A percentile compares a stretch with the other conserved stretches of the same genome.
Conservation (phyloP, 2,113 vertebrate genomes). For the Picathartes gymnocephalus region DNA sequence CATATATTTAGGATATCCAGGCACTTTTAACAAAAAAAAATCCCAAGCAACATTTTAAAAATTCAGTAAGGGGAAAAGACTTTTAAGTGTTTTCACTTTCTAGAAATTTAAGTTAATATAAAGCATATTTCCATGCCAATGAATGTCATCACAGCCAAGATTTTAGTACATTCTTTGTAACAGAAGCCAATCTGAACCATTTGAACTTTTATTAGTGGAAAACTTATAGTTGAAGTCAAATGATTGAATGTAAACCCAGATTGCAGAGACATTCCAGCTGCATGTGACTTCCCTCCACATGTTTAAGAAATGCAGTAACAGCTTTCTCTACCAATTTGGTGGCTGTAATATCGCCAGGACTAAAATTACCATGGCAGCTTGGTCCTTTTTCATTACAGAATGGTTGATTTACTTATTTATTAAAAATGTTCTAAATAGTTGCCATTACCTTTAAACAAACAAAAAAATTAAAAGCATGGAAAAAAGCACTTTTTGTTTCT, state of each 20-base stretch:
- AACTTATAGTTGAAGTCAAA: neutral
- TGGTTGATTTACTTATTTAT: neutral
- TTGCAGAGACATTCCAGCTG: neutral
- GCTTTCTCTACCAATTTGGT: neutral
- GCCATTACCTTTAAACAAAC: neutral
- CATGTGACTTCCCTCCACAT: neutral
- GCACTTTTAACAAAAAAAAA: neutral
- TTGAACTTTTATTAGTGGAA: slow-evolving; percentile 41
- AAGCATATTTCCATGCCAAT: neutral
- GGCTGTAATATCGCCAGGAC: neutral
- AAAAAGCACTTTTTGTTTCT: neutral
- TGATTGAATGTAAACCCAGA: neutral
- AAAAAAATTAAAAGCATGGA: neutral
- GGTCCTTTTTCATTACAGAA: neutral
- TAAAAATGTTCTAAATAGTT: neutral
- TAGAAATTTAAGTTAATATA: slow-evolving; percentile 6
- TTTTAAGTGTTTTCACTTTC: neutral
- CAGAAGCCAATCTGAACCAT: slow-evolving; percentile 1
- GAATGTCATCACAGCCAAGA: neutral
- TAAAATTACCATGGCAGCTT: neutral
- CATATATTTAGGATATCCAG: neutral
- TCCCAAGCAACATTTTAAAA: neutral
- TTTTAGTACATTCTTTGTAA: neutral
- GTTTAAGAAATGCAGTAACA: neutral
- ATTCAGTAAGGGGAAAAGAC: neutral